A percentile compares a stretch with the other conserved stretches of the same genome.
phyloP scores from a whole-genome alignment of 2,113 vertebrate genomes.

The Aptenodytes patagonicus region DNA sequence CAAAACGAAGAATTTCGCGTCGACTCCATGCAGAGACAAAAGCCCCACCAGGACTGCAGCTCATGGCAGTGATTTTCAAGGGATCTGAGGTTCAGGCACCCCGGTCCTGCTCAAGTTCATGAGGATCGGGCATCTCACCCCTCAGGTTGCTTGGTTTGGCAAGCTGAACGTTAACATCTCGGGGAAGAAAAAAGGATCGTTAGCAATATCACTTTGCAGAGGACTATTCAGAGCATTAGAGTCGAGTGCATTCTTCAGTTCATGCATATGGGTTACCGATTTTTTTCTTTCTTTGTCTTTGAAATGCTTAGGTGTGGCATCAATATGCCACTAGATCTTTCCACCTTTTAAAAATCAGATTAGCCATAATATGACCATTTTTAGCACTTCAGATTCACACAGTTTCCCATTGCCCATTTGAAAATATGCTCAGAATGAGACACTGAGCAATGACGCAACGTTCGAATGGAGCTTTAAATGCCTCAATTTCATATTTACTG shows the following conservation, averaged over 20 bases:
- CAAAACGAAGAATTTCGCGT: background rate
- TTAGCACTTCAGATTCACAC: background rate
- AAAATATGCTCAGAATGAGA: conserved; percentile 13
- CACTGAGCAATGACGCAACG: background rate
- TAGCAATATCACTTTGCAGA: background rate
- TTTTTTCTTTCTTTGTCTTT: background rate
- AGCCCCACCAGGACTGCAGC: background rate
- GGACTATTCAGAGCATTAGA: background rate
- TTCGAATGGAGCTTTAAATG: conserved; percentile 1
- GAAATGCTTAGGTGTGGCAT: background rate
- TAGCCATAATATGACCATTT: background rate
- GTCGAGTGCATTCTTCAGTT: background rate
- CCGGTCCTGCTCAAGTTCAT: background rate
- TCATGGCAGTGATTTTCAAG: background rate
- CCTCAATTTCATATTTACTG: conserved; percentile 25
- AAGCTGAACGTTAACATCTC: background rate
- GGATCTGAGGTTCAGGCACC: background rate
- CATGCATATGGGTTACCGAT: background rate
- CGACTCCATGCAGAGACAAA: accelerated
- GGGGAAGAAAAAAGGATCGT: background rate
- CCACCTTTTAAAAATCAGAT: background rate
- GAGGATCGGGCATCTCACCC: background rate
- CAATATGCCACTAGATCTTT: background rate
- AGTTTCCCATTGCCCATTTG: background rate
- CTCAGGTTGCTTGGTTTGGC: background rate